Conservation (phyloP, 2,113 vertebrate species). For the Petrocephalus microphthalmus region DNA sequence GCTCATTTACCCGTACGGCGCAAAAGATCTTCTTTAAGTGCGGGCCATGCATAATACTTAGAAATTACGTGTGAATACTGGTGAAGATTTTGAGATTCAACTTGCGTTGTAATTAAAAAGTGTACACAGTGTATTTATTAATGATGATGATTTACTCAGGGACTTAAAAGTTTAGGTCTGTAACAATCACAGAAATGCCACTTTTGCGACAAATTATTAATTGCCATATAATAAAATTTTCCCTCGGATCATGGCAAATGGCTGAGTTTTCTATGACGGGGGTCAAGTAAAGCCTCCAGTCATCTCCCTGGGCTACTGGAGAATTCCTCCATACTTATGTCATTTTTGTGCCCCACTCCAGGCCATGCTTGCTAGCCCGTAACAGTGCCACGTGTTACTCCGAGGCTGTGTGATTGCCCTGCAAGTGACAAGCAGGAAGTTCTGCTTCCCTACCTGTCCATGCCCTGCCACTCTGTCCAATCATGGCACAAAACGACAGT, state of each 20-base stretch:
- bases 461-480: neutral
- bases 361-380: neutral
- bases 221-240: neutral
- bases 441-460: neutral
- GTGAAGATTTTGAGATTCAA: constrained; percentile 4
- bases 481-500: neutral
- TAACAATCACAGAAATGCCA: neutral
- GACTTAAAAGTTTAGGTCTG: neutral
- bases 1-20: neutral
- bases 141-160: neutral
- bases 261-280: neutral
- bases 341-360: neutral
- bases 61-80: neutral
- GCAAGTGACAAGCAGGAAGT: neutral
- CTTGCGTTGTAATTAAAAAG: neutral
- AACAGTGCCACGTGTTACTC: neutral
- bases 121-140: neutral
- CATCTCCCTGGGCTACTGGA: neutral
- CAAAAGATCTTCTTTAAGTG: neutral
- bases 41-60: neutral
- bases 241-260: neutral
- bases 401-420: neutral
- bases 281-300: neutral
- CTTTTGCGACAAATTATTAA: neutral
- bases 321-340: neutral